Base-by-base conservation (phyloP, 2,113 vertebrate species). In the Phaetusa simplex region DNA sequence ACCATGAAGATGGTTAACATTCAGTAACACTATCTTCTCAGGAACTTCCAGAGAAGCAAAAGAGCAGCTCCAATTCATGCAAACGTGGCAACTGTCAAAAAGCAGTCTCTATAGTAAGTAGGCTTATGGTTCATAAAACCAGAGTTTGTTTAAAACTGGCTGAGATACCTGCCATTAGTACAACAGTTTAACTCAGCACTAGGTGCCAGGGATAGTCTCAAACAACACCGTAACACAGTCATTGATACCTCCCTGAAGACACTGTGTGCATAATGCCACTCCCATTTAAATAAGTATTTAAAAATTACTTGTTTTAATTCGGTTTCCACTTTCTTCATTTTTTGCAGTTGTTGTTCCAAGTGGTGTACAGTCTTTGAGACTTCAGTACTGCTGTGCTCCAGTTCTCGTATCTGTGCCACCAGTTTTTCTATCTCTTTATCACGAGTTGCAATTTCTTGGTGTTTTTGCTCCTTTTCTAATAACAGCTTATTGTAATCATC, bases 371-470 rank as follows among this genome's bases (percentile, higher is more conserved):
- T 96, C 49, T 97, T 95, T 14, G 93, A 97, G 61, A 80, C 95
- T 90, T 98, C 98, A 1, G 96, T 62, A 26, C 97, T 95, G 32
- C 67, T 97, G 76, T 98, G 98, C 82, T 99, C 98, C 13, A 99
- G 98, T 83, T 98, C 98, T 74, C 95, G 96, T 65, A 99, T 98
- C 88, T 97, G 98, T 26, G 96, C 88, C 5, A 98, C 38, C 84
- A 99, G 91, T 56, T 99, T 98, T 88, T 99, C 98, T 64, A 98
- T 99, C 97, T 99, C 99, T 70, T 99, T 98, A 47, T 99, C 99
- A 90, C 98, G 98, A 59, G 98, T 97, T 24, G 94, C 26, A 20
- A 99, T 91, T 49, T 98, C 98, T 22, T 97, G 97, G 66, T 99
- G 98, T 2, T 98, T 98, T 93, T 98, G 92, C 71, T 99, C 99